Evolutionary conservation across 2,888 invertebrate species (phyloP), one percentile per base, ranked within the genome.

Genomic region (Erebia palarica): DNA sequence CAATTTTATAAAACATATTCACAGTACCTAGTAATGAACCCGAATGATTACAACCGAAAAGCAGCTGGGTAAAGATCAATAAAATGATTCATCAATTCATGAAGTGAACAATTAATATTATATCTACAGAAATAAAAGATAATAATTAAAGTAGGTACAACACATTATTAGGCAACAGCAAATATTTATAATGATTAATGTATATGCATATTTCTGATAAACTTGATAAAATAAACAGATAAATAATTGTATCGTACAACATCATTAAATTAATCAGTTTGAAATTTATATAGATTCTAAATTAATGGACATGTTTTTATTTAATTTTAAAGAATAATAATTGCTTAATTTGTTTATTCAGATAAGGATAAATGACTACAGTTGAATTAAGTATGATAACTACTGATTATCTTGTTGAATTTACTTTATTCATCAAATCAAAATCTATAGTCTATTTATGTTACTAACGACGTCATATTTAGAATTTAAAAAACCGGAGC

Each of bases 181-280:
- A 61, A 66, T 70, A 70, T 55, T 70, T 27, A 7, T 70, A 21
- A 59, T 53, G 16, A 66, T 51, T 21, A 70, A 70, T 14, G 27
- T 44, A 13, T 44, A 58, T 21, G 14, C 65, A 47, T 10, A 49
- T 16, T 68, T 49, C 10, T 68, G 27, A 49, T 60, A 47, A 67
- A 27, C 9, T 14, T 21, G 36, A 51, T n/a, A 36, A 47, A 47
- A 27, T 53, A 51, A 51, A 64, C 27, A 64, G 21, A 64, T 49
- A 14, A 51, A 51, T 7, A 36, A 36, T 21, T 49, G 51, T 44
- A n/a, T 44, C 9, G 4, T 60, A 42, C 10, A 47, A 44, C 11
- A 65, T 65, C 27, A 53, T 53, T 53, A 53, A 65, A 53, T 64
- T 53, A 53, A 27, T 63, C n/a, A 47, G 47, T 53, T n/a, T 53